Evolutionary conservation across 92 coral and sea anemone species (phyloP).

Genomic region (Meandrina meandrites): DNA sequence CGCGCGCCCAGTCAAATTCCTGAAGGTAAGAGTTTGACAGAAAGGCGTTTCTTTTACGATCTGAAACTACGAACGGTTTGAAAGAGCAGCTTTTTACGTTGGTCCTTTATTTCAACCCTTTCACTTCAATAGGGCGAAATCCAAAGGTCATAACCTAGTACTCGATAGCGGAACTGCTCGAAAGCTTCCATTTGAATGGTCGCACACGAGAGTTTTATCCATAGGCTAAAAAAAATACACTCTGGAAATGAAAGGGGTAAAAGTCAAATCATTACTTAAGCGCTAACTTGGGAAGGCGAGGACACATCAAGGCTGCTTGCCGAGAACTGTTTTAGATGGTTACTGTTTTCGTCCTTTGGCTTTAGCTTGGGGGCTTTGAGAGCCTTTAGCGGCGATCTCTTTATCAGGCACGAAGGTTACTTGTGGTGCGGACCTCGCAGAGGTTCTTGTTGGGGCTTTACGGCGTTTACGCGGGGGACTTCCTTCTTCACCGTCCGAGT

Average conservation of each 20-base stretch:
- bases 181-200: not conserved
- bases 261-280: not conserved
- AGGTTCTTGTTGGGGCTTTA: slow-evolving; percentile 25
- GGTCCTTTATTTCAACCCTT: not conserved
- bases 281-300: not conserved
- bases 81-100: not conserved
- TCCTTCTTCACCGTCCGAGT: slow-evolving; percentile 30
- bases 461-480: slow-evolving; percentile 40
- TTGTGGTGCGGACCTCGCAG: slow-evolving; percentile 8
- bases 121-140: not conserved
- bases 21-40: not conserved
- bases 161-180: not conserved
- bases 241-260: no score
- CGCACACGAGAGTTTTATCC: not conserved
- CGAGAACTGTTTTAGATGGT: not conserved
- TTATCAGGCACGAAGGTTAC: slow-evolving; percentile 22
- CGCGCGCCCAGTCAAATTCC: not conserved
- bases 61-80: not conserved
- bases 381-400: not conserved
- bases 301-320: not conserved
- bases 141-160: not conserved
- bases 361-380: not conserved
- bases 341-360: slow-evolving; percentile 10
- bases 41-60: not conserved
- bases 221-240: no score